Evolutionary conservation across 2,113 vertebrate genomes (phyloP), one percentile per base, ranked within the genome.

Genomic region (Fregetta grallaria): DNA sequence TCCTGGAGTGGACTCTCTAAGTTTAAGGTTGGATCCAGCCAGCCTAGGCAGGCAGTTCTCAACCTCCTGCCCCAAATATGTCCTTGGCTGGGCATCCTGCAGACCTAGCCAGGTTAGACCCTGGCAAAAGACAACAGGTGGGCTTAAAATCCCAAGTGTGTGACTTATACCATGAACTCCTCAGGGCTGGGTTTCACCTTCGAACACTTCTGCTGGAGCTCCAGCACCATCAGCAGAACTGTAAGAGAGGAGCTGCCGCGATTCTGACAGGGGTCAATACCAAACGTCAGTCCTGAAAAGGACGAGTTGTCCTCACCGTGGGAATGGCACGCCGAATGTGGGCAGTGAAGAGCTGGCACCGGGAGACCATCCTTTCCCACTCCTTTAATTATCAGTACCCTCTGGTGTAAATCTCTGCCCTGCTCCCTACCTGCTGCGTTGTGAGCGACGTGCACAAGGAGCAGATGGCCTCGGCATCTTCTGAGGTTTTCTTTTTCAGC

Each of bases 401-500:
- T 36, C 29, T 34, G 27, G 45, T 44, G 36, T 12, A 9, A 56
- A 10, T 4, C 42, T 40, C 58, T 50, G 65, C 17, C 47, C 75
- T 61, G 30, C 36, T 90, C 66, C 59, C 34, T 70, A 99, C 99
- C 99, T 99, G 99, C 91, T 99, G 99, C 3, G 97, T 98, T 6
- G 95, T 99, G 71, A 99, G 99, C 0, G 98, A 91, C 0, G 97
- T 98, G 92, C 99, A 99, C 63, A 99, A 97, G 13, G 98, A 98
- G 92, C 99, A 99, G 97, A 99, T 99, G 96, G 99, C 99, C 80
- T 99, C 99, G 0, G 99, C 99, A 0, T 99, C 99, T 95, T 99
- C 98, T 0, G 96, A 95, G 2, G 98, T 99, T 92, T 99, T 99
- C 98, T 99, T 99, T 88, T 99, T 99, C 19, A 99, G 96, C 97